phyloP scores from a whole-genome alignment of 2,113 vertebrate genomes.

The Lophochroa leadbeateri region DNA sequence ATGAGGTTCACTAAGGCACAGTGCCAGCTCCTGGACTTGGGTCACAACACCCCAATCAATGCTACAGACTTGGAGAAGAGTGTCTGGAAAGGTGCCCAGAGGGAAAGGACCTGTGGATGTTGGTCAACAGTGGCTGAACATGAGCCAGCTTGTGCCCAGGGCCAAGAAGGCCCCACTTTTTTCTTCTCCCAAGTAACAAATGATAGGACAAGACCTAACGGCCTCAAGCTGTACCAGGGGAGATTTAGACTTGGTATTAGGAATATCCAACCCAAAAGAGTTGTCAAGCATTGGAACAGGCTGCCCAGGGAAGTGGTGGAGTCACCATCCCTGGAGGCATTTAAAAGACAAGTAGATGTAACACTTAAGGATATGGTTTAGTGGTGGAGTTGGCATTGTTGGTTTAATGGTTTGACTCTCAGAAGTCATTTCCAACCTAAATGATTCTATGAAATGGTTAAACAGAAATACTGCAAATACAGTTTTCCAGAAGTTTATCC shows the following conservation, averaged over 20 bases:
- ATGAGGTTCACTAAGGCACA: neutral
- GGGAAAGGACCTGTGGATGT: neutral
- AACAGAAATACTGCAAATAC: neutral
- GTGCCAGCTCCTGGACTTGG: neutral
- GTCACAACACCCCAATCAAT: neutral
- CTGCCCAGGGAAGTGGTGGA: neutral
- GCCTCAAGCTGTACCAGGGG: neutral
- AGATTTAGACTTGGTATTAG: neutral
- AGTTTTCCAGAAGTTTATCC: neutral
- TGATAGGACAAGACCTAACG: neutral
- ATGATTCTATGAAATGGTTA: neutral
- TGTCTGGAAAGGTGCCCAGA: neutral
- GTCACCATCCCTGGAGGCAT: neutral
- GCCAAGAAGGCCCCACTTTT: neutral
- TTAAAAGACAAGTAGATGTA: neutral
- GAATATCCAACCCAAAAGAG: neutral
- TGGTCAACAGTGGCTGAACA: neutral
- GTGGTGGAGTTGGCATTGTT: neutral
- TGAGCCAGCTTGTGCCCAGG: neutral
- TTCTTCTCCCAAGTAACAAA: neutral
- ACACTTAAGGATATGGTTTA: neutral
- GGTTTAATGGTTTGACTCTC: neutral
- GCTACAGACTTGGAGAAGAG: neutral
- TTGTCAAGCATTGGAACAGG: neutral
- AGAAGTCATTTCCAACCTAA: neutral